Conservation (phyloP, 1,140 invertebrate genomes). For the Aphelenchoides fujianensis region DNA sequence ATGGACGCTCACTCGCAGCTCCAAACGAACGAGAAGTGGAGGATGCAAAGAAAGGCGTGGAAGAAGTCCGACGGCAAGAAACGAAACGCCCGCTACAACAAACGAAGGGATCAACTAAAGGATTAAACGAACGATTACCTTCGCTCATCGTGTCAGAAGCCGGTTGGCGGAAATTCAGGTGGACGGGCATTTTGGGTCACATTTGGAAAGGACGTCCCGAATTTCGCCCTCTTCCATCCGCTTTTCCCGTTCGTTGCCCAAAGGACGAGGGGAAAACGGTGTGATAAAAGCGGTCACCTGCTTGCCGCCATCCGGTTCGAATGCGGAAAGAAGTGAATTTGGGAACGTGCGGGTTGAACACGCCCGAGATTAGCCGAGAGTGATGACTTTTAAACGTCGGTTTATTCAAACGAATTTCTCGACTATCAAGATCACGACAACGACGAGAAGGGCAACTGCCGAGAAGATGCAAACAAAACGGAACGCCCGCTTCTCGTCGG, state of each 20-base stretch:
- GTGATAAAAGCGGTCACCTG: too few relatives aligned
- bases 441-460: background rate
- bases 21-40: background rate
- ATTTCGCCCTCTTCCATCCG: background rate
- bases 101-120: too few relatives aligned
- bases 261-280: too few relatives aligned
- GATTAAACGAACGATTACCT: too few relatives aligned
- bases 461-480: background rate
- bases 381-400: too few relatives aligned
- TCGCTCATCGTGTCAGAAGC: background rate
- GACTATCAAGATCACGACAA: background rate
- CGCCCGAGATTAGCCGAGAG: too few relatives aligned
- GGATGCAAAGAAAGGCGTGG: background rate
- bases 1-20: background rate
- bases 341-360: too few relatives aligned
- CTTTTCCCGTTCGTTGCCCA: background rate
- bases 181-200: background rate
- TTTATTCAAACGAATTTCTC: too few relatives aligned
- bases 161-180: background rate
- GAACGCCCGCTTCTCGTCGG: background rate
- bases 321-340: too few relatives aligned
- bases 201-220: background rate
- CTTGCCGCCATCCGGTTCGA: too few relatives aligned
- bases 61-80: background rate
- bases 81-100: too few relatives aligned